Evolutionary conservation across 2,888 invertebrate genomes (phyloP).

Genomic region (Morinoia aosen): DNA sequence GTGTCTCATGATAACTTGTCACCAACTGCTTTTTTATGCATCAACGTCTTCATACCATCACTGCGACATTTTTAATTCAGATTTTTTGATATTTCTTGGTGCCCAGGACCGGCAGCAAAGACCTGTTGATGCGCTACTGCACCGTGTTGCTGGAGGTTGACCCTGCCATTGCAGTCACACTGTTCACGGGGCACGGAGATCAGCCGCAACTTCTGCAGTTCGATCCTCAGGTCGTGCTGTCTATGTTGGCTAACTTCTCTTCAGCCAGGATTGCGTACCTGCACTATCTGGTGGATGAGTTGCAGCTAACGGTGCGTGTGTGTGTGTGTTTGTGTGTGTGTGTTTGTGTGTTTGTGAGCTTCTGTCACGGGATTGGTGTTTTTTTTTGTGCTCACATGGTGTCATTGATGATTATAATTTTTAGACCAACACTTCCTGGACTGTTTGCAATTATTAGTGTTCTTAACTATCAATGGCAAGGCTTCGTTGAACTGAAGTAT

Average conservation of each 20-base stretch:
- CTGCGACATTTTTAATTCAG: background rate
- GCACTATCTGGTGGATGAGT: slow-evolving; percentile 34
- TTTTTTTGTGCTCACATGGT: background rate
- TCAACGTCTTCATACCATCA: background rate
- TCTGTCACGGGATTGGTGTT: background rate
- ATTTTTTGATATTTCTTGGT: background rate
- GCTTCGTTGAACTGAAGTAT: too few species aligned
- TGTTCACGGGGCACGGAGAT: slow-evolving; percentile 9
- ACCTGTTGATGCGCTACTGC: slow-evolving; percentile 41
- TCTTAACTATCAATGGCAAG: too few species aligned
- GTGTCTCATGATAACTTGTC: background rate
- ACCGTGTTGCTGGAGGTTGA: slow-evolving; percentile 27
- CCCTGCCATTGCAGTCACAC: slow-evolving; percentile 4
- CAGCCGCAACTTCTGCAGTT: background rate
- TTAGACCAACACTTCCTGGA: too few species aligned
- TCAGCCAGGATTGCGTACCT: slow-evolving; percentile 8
- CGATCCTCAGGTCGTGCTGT: slow-evolving; percentile 9
- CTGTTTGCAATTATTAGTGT: too few species aligned
- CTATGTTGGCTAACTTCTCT: background rate
- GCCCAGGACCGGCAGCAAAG: slow-evolving; percentile 30
- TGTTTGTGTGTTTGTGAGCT: background rate
- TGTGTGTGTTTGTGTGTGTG: too few species aligned
- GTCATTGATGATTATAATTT: too few species aligned
- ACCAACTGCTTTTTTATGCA: background rate
- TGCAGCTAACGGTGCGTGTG: background rate